Conservation (phyloP, 2,113 vertebrate species). For the Sinosuthora webbiana region DNA sequence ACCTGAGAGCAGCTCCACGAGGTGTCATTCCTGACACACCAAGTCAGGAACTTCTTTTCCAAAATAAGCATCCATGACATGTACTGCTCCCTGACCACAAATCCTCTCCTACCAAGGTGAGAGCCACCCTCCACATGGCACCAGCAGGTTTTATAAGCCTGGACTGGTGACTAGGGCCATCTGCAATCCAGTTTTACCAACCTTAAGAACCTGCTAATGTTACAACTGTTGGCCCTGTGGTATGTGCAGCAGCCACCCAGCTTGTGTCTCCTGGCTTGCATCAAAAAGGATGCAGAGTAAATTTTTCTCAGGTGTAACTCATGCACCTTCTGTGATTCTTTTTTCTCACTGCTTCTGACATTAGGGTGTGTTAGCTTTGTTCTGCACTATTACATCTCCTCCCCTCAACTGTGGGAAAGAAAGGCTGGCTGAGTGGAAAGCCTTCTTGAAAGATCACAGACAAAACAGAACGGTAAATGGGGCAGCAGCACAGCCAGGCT, state of each 20-base stretch:
- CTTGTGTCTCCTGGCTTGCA: neutral
- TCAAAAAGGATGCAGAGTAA: neutral
- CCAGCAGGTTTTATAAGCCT: neutral
- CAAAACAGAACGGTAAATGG: neutral
- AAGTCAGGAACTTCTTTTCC: neutral
- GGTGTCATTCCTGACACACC: too few relatives aligned
- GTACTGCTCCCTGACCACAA: neutral
- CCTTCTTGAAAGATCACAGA: neutral
- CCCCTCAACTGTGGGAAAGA: neutral
- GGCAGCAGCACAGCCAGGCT: neutral
- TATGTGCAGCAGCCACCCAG: neutral
- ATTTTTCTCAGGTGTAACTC: neutral
- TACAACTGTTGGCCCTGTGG: neutral
- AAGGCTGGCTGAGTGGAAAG: neutral
- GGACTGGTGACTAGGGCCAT: neutral
- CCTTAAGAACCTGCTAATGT: neutral
- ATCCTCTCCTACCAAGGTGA: neutral
- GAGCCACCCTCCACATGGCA: neutral
- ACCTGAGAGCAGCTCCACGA: rapidly evolving
- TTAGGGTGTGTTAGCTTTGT: neutral
- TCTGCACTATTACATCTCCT: neutral
- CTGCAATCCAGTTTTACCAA: neutral
- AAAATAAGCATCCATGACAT: neutral
- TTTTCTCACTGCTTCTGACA: neutral
- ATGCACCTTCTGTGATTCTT: neutral